Evolutionary conservation across 2,888 invertebrate genomes (phyloP), one percentile per base, ranked within the genome.

Genomic region (Pseudanteris insignis): DNA sequence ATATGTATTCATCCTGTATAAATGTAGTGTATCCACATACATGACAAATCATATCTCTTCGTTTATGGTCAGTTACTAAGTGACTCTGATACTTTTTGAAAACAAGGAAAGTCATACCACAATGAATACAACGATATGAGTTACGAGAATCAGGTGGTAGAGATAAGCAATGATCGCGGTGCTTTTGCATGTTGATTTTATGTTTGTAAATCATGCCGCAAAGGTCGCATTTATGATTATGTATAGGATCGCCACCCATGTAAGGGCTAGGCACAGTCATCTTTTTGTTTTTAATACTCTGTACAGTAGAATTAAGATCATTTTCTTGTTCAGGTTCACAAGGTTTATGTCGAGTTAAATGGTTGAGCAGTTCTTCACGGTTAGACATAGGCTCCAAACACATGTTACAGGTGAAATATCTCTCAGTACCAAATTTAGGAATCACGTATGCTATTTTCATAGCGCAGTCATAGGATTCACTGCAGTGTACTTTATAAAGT

Each of bases 391-490:
- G 67, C 12, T 71, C 67, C 14, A 78, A 62, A 43, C 80, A 80
- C 79, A 80, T 79, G 46, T 79, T 80, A 30, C 80, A 80, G 0
- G 79, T 79, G 44, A 80, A 80, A 25, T 78, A 79, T 29, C 74
- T 75, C 18, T 80, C 79, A 2, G 65, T 64, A 0, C 79, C 79
- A 6, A 70, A 68, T 29, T 73, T 74, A 0, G 80, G 80, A 1
- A 76, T 60, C 0, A 80, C 79, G 1, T 75, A 58, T 2, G 80
- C 80, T 5, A 80, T 84, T 62, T 85, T 83, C 68, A 86, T 84
- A 0, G 85, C 86, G 63, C 86, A 86, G 53, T 86, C 85, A 5
- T 78, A 78, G 0, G 79, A 79, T 0, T 72, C 76, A 8, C 70
- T 71, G 37, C 80, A 79, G 33, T 79, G 79, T 0, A 71, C 18